Conservation (phyloP, 2,888 invertebrate species). For the Agrotis ipsilon region DNA sequence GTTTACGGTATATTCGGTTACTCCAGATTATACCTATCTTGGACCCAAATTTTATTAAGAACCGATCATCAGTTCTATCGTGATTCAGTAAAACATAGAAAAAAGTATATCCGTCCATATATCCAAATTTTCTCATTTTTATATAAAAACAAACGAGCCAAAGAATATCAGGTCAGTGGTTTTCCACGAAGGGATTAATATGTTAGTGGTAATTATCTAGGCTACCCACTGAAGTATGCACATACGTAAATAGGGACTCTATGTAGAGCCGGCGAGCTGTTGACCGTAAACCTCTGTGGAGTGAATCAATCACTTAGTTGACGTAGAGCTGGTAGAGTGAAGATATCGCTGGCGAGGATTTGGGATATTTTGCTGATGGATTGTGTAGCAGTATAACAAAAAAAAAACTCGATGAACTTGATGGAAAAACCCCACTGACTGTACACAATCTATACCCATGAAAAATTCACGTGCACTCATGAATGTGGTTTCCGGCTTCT, state of each 20-base stretch:
- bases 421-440: not conserved
- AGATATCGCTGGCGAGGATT: conserved; percentile 3
- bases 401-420: not conserved
- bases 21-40: too few relatives aligned
- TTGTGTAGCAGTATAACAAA: not conserved
- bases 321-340: not conserved
- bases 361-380: not conserved
- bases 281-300: conserved; percentile 38
- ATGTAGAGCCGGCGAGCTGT: conserved; percentile 20
- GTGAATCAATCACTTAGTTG: conserved; percentile 46
- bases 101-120: too few relatives aligned
- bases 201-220: conserved; percentile 42
- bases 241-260: conserved; percentile 46
- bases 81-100: too few relatives aligned
- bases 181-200: conserved; percentile 41
- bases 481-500: too few relatives aligned
- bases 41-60: too few relatives aligned
- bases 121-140: too few relatives aligned
- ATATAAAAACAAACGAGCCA: not conserved
- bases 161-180: conserved; percentile 35
- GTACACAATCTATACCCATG: too few relatives aligned
- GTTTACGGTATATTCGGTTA: too few relatives aligned
- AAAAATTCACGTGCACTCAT: too few relatives aligned
- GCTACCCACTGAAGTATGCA: conserved; percentile 53
- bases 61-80: too few relatives aligned